Percentiles rank a stretch among this genome's conserved stretches.
Evolutionary conservation across 2,888 invertebrate species (phyloP).

Genomic region (Endotricha flammealis): DNA sequence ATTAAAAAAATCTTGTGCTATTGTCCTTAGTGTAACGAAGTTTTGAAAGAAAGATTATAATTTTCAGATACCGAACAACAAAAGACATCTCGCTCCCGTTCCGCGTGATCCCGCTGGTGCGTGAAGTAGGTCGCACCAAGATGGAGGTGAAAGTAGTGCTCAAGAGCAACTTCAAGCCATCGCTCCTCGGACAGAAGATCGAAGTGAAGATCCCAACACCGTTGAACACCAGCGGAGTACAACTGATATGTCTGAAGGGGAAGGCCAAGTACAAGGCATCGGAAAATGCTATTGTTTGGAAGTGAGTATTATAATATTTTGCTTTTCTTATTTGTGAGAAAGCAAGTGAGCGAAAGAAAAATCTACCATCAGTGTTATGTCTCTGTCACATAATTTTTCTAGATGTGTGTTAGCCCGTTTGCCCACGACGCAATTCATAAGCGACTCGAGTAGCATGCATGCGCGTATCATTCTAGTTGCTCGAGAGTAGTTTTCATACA

Average conservation of each 20-base stretch:
- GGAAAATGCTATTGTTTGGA: constrained; percentile 98
- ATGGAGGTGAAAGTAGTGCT: constrained; percentile 99
- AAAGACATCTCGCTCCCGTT: constrained; percentile 99
- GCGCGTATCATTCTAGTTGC: too few species aligned
- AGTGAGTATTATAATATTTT: constrained; percentile 79
- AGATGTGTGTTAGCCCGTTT: too few species aligned
- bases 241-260: constrained; percentile 98
- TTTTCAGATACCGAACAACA: constrained; percentile 94
- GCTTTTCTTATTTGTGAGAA: too few species aligned
- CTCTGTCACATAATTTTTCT: too few species aligned
- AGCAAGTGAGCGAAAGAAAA: too few species aligned
- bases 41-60: neutral
- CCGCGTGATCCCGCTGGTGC: constrained; percentile 98
- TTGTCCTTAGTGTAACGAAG: neutral
- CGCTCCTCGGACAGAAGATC: constrained; percentile 98
- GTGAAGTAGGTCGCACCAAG: constrained; percentile 98
- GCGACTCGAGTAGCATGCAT: too few species aligned
- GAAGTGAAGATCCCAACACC: constrained; percentile 99
- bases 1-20: neutral
- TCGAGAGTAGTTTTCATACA: too few species aligned
- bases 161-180: constrained; percentile 99
- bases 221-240: constrained; percentile 98
- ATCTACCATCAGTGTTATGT: too few species aligned
- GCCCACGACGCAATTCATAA: too few species aligned
- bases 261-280: constrained; percentile 99